Base-by-base conservation (phyloP, 53 echinoderm and acorn worm genomes). In the Crossaster papposus region DNA sequence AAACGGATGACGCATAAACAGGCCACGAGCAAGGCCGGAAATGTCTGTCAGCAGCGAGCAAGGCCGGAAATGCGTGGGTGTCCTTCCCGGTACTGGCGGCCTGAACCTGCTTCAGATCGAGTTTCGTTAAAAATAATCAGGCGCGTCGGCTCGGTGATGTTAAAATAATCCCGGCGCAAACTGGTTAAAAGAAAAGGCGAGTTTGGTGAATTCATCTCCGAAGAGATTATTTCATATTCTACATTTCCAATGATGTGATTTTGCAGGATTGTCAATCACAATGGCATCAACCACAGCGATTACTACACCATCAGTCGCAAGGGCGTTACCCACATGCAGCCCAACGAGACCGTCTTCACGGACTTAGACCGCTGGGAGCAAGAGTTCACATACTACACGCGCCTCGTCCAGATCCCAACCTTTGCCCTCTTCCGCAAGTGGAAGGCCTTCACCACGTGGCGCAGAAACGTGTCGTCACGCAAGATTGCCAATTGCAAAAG, bases 401-500 rank as follows among this genome's bases (percentile, higher is more conserved):
- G 88, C 36, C 91, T 96, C 14, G 77, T 96, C 87, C 83, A 92
- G 78, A 99, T 99, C 33, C 99, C 96, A 18, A 91, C 94, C 14
- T 96, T 99, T 89, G 79, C 91, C 0, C 92, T 96, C 63, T 99
- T 99, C 93, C 94, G 99, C 58, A 99, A 95, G 86, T 99, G 99
- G 99, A 99, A 99, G 86, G 99, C 99, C 20, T 99, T 99, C 89
- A 95, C 93, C 30, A 95, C 94, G 53, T 99, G 99, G 98, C 90
- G 96, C 64, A 99, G 93, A 63, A 96, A 99, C 74, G 99, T 99
- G 10, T 76, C 89, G 28, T 99, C 99, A 0, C 88, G 93, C 44
- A 92, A 96, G 79, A 92, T 99, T 50, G 93, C 96, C 23, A 92
- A 54, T 36, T 99, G 99, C 76, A 99, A 99, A 88, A 98, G 96